These are phyloP conservation scores for Medauroidea extradentata DNA, from an alignment of 1,140 invertebrate genomes.

Conservation along the genomic window DNA sequence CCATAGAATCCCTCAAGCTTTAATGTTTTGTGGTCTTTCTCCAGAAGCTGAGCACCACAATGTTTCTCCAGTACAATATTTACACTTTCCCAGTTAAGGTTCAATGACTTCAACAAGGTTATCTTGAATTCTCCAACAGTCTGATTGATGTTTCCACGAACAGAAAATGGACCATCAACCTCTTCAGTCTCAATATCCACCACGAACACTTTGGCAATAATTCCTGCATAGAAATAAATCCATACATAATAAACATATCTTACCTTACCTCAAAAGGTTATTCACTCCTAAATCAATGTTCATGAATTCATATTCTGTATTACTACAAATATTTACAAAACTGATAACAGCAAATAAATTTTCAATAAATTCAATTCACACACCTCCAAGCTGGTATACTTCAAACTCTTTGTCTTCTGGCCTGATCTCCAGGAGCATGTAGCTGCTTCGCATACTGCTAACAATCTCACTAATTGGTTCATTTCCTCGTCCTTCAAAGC, in stretches of 20 bases:
- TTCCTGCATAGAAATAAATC: constrained; percentile 38
- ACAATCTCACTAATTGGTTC: constrained; percentile 50
- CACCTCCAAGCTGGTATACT: constrained; percentile 59
- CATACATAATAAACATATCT: too few species aligned
- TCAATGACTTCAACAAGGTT: constrained; percentile 47
- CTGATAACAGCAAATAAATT: constrained; percentile 2
- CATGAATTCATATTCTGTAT: too few species aligned
- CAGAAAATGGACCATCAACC: constrained; percentile 55
- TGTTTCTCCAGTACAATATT: constrained; percentile 49
- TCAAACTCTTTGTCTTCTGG: constrained; percentile 60
- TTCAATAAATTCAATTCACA: constrained; percentile 20
- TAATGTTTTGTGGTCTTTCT: constrained; percentile 48
- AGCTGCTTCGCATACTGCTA: constrained; percentile 45
- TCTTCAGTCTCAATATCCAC: constrained; percentile 58
- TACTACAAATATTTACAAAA: too few species aligned
- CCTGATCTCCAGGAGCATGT: constrained; percentile 65
- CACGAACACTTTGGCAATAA: constrained; percentile 59
- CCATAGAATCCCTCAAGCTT: constrained; percentile 47
- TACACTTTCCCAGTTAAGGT: constrained; percentile 45
- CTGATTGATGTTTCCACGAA: constrained; percentile 55
- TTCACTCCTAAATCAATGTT: too few species aligned
- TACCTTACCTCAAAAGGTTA: too few species aligned
- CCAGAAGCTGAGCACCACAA: constrained; percentile 46
- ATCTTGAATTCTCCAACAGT: constrained; percentile 58
- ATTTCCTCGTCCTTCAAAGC: constrained; percentile 59